Conservation (phyloP, 2,113 vertebrate species). For the Monopterus albus region DNA sequence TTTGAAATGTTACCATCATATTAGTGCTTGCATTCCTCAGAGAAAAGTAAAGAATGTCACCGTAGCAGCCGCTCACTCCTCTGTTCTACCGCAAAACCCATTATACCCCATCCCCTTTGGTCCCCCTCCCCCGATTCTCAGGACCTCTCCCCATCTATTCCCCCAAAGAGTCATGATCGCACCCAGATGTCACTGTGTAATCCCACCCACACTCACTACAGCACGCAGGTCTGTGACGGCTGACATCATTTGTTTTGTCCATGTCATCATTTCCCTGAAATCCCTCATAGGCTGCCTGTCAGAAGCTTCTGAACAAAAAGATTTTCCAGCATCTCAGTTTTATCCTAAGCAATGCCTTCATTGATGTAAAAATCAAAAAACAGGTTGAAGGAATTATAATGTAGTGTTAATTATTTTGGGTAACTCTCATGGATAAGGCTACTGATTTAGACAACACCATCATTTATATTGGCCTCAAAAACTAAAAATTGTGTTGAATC, state of each 20-base stretch:
- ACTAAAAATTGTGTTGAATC: too few relatives aligned
- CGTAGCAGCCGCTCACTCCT: slow-evolving; percentile 28
- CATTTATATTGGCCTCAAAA: too few relatives aligned
- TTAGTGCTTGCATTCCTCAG: slow-evolving; percentile 20
- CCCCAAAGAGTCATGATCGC: slow-evolving; percentile 67
- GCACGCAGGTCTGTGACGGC: slow-evolving; percentile 22
- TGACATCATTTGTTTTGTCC: slow-evolving; percentile 71
- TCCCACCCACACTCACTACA: slow-evolving; percentile 62
- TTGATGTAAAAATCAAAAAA: too few relatives aligned
- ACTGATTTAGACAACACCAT: too few relatives aligned
- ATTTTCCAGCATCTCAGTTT: too few relatives aligned
- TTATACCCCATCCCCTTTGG: slow-evolving; percentile 31
- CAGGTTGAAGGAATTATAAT: too few relatives aligned
- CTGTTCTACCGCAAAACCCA: slow-evolving; percentile 39
- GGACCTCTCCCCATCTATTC: slow-evolving; percentile 7
- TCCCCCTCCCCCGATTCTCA: slow-evolving; percentile 35
- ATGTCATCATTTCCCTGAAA: slow-evolving; percentile 55
- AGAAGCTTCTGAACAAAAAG: not conserved
- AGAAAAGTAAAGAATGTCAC: slow-evolving; percentile 61
- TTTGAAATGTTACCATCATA: not conserved
- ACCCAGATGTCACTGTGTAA: slow-evolving; percentile 74
- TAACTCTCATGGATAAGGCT: too few relatives aligned
- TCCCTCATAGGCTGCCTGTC: slow-evolving; percentile 33
- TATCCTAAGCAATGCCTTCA: too few relatives aligned
- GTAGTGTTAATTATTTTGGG: too few relatives aligned